Evolutionary conservation across 1,140 invertebrate species (phyloP).

Genomic region (Monochamus saltuarius): DNA sequence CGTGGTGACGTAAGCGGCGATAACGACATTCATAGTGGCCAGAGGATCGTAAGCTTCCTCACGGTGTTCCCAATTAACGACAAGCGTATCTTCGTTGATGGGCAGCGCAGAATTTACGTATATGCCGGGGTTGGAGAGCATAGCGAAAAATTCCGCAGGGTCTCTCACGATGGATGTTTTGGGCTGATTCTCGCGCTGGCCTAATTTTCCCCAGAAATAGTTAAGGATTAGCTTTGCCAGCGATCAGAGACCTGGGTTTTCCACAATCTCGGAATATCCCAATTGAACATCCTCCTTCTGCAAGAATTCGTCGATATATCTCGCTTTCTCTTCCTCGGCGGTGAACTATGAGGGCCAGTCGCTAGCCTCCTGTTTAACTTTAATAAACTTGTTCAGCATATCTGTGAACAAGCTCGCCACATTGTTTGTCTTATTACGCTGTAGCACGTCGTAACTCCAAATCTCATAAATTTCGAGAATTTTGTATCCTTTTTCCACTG

Average conservation of each 20-base stretch:
- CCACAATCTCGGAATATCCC: slow-evolving; percentile 41
- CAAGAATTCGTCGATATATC: slow-evolving; percentile 47
- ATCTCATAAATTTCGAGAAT: slow-evolving; percentile 49
- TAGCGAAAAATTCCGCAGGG: slow-evolving; percentile 12
- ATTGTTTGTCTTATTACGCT: background rate
- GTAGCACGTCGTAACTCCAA: slow-evolving; percentile 45
- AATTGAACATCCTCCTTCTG: slow-evolving; percentile 48
- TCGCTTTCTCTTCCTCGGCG: slow-evolving; percentile 29
- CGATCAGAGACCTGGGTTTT: slow-evolving; percentile 46
- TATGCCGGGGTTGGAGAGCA: slow-evolving; percentile 5
- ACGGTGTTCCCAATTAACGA: slow-evolving; percentile 10
- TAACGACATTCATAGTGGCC: slow-evolving; percentile 41
- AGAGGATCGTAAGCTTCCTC: slow-evolving; percentile 7
- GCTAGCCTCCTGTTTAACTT: slow-evolving; percentile 38
- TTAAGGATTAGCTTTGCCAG: slow-evolving; percentile 48
- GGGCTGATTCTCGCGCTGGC: slow-evolving; percentile 9
- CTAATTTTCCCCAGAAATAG: slow-evolving; percentile 47
- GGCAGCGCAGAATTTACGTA: slow-evolving; percentile 3
- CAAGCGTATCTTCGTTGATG: background rate
- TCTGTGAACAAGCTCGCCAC: background rate
- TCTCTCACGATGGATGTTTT: slow-evolving; percentile 20
- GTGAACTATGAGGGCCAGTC: slow-evolving; percentile 42
- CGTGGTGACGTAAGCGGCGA: slow-evolving; percentile 48
- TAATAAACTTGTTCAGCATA: slow-evolving; percentile 36
- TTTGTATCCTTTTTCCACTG: slow-evolving; percentile 30